Percentiles rank a stretch among this genome's conserved stretches.
These are phyloP conservation scores for Lynx canadensis DNA, from an alignment of 2,113 vertebrate genomes.

Conservation along the genomic window DNA sequence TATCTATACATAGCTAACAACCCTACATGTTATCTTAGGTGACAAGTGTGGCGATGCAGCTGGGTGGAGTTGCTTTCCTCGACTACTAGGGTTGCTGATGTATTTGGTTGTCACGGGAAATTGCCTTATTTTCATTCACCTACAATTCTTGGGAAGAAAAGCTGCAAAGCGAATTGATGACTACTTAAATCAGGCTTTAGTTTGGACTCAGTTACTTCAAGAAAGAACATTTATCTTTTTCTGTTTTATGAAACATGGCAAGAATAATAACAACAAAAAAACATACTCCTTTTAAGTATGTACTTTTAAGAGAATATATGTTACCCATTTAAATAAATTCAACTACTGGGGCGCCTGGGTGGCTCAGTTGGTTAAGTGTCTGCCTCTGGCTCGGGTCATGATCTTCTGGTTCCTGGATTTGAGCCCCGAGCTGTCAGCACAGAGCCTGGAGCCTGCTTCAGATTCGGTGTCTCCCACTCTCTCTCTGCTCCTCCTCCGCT, in stretches of 20 bases:
- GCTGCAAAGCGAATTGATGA: background rate
- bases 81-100: background rate
- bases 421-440: no score
- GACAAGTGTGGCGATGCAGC: background rate
- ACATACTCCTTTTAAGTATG: background rate
- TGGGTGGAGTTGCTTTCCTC: background rate
- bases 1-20: background rate
- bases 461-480: no score
- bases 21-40: background rate
- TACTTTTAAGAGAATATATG: background rate
- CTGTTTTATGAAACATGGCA: background rate
- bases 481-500: no score
- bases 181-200: background rate
- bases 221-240: background rate
- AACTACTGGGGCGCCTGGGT: background rate
- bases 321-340: background rate
- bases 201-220: constrained; percentile 26
- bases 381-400: no score
- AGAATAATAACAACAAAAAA: background rate
- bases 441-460: no score
- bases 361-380: no score
- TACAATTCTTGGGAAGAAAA: background rate
- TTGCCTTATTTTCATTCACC: background rate
- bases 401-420: no score
- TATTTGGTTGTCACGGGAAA: constrained; percentile 7